Conservation (phyloP, 2,888 invertebrate genomes). For the Anaspis maculata region DNA sequence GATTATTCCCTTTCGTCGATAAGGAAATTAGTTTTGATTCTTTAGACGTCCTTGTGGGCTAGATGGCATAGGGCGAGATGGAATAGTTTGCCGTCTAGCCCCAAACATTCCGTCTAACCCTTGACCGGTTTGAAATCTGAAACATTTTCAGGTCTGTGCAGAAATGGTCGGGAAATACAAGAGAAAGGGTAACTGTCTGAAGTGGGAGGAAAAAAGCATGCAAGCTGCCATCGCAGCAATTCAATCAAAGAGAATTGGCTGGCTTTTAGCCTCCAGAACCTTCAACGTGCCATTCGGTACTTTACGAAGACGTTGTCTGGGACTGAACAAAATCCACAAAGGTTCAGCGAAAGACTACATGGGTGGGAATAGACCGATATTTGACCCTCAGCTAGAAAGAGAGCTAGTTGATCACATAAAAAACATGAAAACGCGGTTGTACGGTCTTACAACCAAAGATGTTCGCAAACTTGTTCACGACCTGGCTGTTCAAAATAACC, state of each 20-base stretch:
- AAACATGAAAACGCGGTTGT: conserved; percentile 2
- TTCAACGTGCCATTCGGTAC: background rate
- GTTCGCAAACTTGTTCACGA: conserved; percentile 1
- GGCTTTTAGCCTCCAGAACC: background rate
- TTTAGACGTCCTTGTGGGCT: too few relatives aligned
- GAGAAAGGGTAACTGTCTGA: too few relatives aligned
- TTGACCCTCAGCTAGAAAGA: conserved; percentile 1
- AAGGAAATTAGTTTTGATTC: too few relatives aligned
- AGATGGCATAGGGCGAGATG: too few relatives aligned
- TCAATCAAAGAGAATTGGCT: background rate
- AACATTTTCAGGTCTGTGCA: too few relatives aligned
- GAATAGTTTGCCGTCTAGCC: too few relatives aligned
- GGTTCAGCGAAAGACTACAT: background rate
- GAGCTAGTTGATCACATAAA: conserved; percentile 4
- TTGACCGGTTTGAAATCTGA: too few relatives aligned
- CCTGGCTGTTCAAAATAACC: conserved; percentile 1
- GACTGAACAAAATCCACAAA: too few relatives aligned
- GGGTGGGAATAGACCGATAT: background rate
- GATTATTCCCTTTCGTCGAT: too few relatives aligned
- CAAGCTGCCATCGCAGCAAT: background rate
- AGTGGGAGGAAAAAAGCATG: conserved; percentile 7
- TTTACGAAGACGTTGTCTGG: background rate
- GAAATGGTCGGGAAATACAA: too few relatives aligned
- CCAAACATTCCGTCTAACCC: too few relatives aligned
- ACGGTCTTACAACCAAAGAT: conserved; percentile 2